Conservation (phyloP, 2,113 vertebrate species). For the Smithornis capensis region DNA sequence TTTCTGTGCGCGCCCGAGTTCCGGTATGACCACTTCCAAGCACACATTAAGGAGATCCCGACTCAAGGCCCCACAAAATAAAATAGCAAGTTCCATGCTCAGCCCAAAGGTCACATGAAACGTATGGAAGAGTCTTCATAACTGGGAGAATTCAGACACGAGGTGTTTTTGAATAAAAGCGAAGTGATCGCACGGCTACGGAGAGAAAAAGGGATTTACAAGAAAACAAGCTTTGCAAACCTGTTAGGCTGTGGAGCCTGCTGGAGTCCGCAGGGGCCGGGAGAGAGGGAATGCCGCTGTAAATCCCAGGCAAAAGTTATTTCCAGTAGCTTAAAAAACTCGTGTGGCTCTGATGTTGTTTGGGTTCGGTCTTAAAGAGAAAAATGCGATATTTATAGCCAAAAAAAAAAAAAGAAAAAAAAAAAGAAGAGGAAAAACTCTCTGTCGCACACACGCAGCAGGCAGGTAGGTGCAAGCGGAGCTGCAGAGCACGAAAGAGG, state of each 20-base stretch:
- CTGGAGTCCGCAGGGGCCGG: slow-evolving; percentile 47
- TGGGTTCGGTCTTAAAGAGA: background rate
- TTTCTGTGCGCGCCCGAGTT: slow-evolving; percentile 37
- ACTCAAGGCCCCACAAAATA: slow-evolving; percentile 33
- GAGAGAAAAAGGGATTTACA: slow-evolving; percentile 18
- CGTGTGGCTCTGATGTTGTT: background rate
- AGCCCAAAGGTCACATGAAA: slow-evolving; percentile 40
- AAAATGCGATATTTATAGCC: background rate
- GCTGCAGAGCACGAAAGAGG: slow-evolving; percentile 59
- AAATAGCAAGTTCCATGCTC: slow-evolving; percentile 28
- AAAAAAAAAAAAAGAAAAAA: background rate
- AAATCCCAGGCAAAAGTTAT: slow-evolving; percentile 56
- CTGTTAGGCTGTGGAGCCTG: slow-evolving; percentile 60
- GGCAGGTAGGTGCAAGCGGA: slow-evolving; percentile 68
- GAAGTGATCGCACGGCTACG: background rate
- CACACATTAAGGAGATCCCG: background rate
- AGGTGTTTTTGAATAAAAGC: background rate
- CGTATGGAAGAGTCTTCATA: slow-evolving; percentile 14
- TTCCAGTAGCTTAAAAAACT: slow-evolving; percentile 50
- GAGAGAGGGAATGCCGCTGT: slow-evolving; percentile 36
- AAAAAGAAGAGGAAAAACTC: background rate
- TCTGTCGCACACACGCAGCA: background rate
- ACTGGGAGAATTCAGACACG: background rate
- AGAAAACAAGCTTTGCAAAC: slow-evolving; percentile 54
- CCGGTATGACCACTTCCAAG: slow-evolving; percentile 45